A percentile compares a stretch with the other conserved stretches of the same genome.
Conservation (phyloP, 2,113 vertebrate genomes). For the Notarius quadriscutis region DNA sequence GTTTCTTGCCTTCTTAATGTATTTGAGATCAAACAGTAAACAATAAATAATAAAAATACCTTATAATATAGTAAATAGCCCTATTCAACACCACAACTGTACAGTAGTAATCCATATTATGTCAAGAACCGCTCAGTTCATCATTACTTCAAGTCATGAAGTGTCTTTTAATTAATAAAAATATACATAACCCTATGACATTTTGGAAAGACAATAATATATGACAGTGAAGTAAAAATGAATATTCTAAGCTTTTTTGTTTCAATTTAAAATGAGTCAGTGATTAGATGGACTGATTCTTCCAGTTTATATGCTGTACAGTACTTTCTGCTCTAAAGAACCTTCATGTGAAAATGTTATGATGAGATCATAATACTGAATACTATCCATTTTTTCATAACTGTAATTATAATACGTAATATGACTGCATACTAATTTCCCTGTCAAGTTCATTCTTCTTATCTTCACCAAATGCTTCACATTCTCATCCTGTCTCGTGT, state of each 20-base stretch:
- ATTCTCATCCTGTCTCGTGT: not conserved
- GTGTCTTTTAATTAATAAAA: too few species aligned
- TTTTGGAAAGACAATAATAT: not conserved
- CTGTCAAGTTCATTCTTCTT: constrained; percentile 4
- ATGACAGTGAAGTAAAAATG: not conserved
- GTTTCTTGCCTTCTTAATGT: too few species aligned
- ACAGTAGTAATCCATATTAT: too few species aligned
- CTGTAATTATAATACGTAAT: not conserved
- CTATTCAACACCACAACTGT: too few species aligned
- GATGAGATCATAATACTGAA: not conserved
- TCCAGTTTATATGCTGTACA: not conserved
- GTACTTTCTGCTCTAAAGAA: not conserved
- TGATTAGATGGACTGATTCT: too few species aligned
- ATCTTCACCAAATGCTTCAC: not conserved
- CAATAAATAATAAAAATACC: too few species aligned
- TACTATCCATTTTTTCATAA: not conserved
- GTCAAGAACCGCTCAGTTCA: too few species aligned
- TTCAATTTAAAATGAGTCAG: not conserved
- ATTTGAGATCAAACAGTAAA: too few species aligned
- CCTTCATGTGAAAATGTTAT: not conserved
- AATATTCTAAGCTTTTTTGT: not conserved
- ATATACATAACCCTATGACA: not conserved
- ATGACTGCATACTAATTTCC: not conserved
- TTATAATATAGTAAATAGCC: too few species aligned
- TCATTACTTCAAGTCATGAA: too few species aligned